phyloP scores from a whole-genome alignment of 2,888 invertebrate species.

The Caenorhabditis auriculariae region DNA sequence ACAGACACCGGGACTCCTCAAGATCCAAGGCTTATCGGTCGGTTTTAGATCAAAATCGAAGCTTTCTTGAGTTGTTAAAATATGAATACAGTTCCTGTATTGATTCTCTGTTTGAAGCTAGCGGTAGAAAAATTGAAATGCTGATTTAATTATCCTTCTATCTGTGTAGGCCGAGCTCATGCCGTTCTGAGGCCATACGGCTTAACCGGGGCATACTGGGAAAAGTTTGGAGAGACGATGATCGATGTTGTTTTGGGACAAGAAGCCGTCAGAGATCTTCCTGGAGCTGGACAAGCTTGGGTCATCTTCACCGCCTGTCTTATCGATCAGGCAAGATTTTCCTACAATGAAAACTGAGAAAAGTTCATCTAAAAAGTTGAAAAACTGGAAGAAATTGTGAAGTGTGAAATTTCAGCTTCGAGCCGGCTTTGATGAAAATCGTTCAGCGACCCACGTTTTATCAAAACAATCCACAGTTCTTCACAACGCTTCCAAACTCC shows the following conservation, averaged over 20 bases:
- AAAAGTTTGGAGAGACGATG: constrained; percentile 60
- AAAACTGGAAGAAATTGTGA: no score
- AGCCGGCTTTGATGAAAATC: constrained; percentile 54
- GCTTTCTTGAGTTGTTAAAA: neutral
- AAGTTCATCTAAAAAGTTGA: neutral
- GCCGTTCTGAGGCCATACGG: constrained; percentile 60
- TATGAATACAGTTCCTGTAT: neutral
- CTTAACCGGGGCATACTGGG: constrained; percentile 56
- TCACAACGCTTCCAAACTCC: constrained; percentile 5
- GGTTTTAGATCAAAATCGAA: neutral
- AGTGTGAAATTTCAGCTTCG: constrained; percentile 32
- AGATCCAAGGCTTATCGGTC: constrained; percentile 53
- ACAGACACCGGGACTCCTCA: constrained; percentile 54
- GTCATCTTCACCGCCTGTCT: constrained; percentile 61
- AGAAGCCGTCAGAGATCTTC: constrained; percentile 60
- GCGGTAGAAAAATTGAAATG: neutral
- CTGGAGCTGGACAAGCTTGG: constrained; percentile 63
- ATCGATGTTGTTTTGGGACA: constrained; percentile 59
- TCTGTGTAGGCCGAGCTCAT: constrained; percentile 52
- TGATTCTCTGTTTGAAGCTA: neutral
- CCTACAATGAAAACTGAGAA: neutral
- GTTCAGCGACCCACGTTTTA: constrained; percentile 24
- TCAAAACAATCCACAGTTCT: constrained; percentile 36
- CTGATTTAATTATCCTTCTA: no score
- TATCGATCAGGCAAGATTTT: constrained; percentile 52